Evolutionary conservation across 2,797 vertebrate species (phyloP).

Genomic region (Melanotaenia nigrans): DNA sequence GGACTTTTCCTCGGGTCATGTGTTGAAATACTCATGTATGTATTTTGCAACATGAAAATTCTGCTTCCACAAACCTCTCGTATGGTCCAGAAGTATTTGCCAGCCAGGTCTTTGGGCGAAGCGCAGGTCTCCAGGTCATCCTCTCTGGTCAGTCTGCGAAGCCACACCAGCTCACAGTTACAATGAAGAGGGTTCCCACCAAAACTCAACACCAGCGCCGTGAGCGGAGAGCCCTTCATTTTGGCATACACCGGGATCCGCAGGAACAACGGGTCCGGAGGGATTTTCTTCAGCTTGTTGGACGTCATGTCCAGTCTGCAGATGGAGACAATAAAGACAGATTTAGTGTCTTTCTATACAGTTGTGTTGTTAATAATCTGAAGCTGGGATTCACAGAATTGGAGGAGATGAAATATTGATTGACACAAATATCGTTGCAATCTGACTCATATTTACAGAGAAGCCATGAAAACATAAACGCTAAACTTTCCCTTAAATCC

Average conservation of each 20-base stretch:
- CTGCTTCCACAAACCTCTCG: constrained; percentile 74
- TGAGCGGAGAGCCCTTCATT: constrained; percentile 87
- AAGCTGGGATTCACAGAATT: background rate
- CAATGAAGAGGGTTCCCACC: constrained; percentile 92
- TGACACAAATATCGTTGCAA: too few species aligned
- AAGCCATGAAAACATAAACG: too few species aligned
- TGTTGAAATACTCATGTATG: too few species aligned
- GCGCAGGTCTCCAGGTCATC: constrained; percentile 93
- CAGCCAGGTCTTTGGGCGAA: constrained; percentile 86
- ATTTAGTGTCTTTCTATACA: background rate
- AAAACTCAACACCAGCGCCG: constrained; percentile 88
- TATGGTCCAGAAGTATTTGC: constrained; percentile 94
- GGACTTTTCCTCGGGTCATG: too few species aligned
- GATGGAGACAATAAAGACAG: background rate
- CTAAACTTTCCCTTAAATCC: too few species aligned
- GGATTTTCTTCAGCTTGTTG: constrained; percentile 94
- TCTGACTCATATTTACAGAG: too few species aligned
- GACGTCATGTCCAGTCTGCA: constrained; percentile 92
- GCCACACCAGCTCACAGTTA: constrained; percentile 93
- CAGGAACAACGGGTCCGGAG: constrained; percentile 90
- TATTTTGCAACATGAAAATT: too few species aligned
- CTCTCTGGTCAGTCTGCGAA: constrained; percentile 87
- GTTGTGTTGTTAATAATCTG: background rate
- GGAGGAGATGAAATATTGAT: too few species aligned
- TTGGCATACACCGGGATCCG: constrained; percentile 89